Conservation (phyloP, 2,113 vertebrate species). For the Hiodon tergisus region DNA sequence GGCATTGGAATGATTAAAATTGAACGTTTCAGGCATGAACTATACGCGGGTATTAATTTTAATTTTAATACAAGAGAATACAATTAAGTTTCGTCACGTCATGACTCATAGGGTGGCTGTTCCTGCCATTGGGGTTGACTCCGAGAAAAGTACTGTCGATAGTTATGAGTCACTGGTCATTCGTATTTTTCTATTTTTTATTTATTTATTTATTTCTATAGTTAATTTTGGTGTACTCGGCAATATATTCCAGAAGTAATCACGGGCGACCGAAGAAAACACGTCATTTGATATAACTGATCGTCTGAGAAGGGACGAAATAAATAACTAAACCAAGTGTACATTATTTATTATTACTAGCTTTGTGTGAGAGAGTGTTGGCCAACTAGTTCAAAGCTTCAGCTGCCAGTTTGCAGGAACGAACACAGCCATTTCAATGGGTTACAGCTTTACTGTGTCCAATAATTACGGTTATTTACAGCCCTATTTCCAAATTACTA, state of each 20-base stretch:
- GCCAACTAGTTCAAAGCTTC: constrained; percentile 7
- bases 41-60: too few species aligned
- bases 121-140: too few species aligned
- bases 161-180: too few species aligned
- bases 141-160: too few species aligned
- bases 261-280: constrained; percentile 1
- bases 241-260: constrained; percentile 12
- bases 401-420: constrained; percentile 13
- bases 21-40: too few species aligned
- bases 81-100: too few species aligned
- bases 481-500: constrained; percentile 2
- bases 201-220: neutral
- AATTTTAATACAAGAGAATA: too few species aligned
- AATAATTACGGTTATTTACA: constrained; percentile 8
- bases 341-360: constrained; percentile 11
- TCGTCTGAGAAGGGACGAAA: neutral
- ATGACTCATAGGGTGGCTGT: too few species aligned
- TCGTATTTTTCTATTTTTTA: neutral
- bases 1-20: too few species aligned
- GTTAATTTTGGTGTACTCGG: too few species aligned
- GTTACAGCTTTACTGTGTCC: neutral
- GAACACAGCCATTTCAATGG: neutral
- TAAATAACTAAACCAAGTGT: neutral
- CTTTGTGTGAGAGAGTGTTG: constrained; percentile 8
- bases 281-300: neutral